Percentiles rank a stretch among this genome's conserved stretches.
These are phyloP conservation scores for Leptoteleia sp. DNA, from an alignment of 1,140 invertebrate species.

Conservation along the genomic window DNA sequence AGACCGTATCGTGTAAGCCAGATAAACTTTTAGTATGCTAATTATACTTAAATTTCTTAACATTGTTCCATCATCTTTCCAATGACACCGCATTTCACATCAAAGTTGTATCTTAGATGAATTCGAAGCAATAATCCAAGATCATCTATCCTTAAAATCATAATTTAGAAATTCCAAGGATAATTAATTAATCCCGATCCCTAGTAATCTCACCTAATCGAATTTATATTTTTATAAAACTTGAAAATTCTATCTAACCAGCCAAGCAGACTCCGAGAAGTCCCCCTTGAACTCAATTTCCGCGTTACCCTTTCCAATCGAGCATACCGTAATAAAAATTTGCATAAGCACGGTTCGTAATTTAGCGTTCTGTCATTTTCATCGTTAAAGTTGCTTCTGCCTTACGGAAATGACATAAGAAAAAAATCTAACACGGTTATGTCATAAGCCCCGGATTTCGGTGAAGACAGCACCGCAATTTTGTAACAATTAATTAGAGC, in stretches of 20 bases:
- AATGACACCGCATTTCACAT: no score
- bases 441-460: constrained; percentile 29
- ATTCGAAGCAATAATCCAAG: no score
- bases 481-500: constrained; percentile 60
- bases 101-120: no score
- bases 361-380: constrained; percentile 33
- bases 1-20: no score
- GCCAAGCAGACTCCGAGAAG: not conserved
- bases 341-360: constrained; percentile 43
- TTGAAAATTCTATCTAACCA: not conserved
- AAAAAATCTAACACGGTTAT: constrained; percentile 25
- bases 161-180: no score
- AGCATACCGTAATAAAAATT: constrained; percentile 13
- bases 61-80: no score
- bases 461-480: constrained; percentile 24
- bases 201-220: no score
- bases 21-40: no score
- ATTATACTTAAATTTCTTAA: no score
- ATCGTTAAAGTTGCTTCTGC: not conserved
- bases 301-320: constrained; percentile 32
- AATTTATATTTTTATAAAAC: not conserved
- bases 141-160: no score
- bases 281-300: constrained; percentile 21
- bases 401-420: constrained; percentile 18
- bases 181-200: no score